A percentile compares a stretch with the other conserved stretches of the same genome.
phyloP scores from a whole-genome alignment of 2,113 vertebrate species.

The Nettapus auritus region DNA sequence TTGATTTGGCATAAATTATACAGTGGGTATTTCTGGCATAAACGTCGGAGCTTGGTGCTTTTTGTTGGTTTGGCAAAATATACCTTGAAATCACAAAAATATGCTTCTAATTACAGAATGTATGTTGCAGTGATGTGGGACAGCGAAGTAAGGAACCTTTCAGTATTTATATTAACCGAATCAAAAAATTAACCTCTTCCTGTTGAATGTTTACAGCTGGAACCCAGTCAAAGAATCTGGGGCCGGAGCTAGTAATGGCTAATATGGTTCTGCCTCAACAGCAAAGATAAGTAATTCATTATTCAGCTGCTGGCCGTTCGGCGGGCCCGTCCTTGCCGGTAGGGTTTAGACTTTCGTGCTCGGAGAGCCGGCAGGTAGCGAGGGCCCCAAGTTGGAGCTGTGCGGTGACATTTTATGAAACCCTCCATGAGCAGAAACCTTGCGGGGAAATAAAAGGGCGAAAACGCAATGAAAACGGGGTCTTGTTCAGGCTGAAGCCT shows the following conservation, averaged over 20 bases:
- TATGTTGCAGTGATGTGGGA: constrained; percentile 68
- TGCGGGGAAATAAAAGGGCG: neutral
- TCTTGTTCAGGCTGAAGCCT: constrained; percentile 3
- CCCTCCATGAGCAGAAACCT: neutral
- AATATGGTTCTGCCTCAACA: constrained; percentile 72
- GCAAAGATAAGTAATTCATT: constrained; percentile 75
- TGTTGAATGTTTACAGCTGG: constrained; percentile 75
- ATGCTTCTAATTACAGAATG: constrained; percentile 86
- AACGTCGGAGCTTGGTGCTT: constrained; percentile 60
- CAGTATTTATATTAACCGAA: constrained; percentile 64
- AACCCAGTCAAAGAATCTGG: constrained; percentile 67
- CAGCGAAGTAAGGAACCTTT: constrained; percentile 66
- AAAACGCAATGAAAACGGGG: neutral
- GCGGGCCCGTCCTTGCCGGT: constrained; percentile 15
- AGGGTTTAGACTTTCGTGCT: neutral
- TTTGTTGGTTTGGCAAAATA: constrained; percentile 78
- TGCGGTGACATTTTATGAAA: neutral
- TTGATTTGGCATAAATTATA: constrained; percentile 80
- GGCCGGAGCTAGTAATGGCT: constrained; percentile 66
- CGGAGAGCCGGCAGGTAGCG: constrained; percentile 18
- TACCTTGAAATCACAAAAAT: constrained; percentile 77
- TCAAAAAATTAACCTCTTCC: constrained; percentile 73
- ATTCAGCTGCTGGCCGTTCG: constrained; percentile 73
- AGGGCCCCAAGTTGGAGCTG: constrained; percentile 16
- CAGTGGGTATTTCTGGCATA: constrained; percentile 80